phyloP scores from a whole-genome alignment of 2,113 vertebrate genomes.

The Orcinus orca region DNA sequence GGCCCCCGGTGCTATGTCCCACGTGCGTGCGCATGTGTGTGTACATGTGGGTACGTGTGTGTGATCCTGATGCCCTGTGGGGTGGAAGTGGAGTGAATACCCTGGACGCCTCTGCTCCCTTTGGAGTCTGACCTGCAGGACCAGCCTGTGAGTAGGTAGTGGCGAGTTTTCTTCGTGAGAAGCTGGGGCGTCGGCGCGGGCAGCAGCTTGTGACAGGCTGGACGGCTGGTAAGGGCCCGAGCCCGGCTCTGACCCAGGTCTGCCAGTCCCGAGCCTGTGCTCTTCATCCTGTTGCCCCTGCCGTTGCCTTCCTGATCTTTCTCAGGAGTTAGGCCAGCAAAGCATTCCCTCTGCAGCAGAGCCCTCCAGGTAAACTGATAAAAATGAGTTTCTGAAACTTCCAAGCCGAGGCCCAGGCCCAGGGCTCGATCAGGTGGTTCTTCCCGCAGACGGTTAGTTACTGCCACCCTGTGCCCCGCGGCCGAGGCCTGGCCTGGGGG shows the following conservation, averaged over 20 bases:
- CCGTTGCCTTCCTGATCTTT: background rate
- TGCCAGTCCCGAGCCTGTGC: rapidly evolving
- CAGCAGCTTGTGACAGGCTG: background rate
- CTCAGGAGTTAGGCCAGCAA: background rate
- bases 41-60: rapidly evolving
- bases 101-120: background rate
- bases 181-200: rapidly evolving
- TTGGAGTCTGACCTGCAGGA: rapidly evolving
- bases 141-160: background rate
- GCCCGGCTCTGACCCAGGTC: rapidly evolving
- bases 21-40: rapidly evolving
- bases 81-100: rapidly evolving
- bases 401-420: background rate
- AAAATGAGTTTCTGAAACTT: background rate
- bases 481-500: background rate
- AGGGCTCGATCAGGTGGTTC: too few species aligned
- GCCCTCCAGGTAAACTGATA: rapidly evolving
- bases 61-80: background rate
- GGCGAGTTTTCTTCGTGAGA: background rate
- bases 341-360: background rate
- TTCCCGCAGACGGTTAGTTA: rapidly evolving
- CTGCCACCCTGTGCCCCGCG: rapidly evolving
- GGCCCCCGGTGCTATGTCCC: background rate
- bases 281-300: rapidly evolving
- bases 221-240: background rate